Conservation (phyloP, 2,113 vertebrate species). For the Antechinus stuartii region DNA sequence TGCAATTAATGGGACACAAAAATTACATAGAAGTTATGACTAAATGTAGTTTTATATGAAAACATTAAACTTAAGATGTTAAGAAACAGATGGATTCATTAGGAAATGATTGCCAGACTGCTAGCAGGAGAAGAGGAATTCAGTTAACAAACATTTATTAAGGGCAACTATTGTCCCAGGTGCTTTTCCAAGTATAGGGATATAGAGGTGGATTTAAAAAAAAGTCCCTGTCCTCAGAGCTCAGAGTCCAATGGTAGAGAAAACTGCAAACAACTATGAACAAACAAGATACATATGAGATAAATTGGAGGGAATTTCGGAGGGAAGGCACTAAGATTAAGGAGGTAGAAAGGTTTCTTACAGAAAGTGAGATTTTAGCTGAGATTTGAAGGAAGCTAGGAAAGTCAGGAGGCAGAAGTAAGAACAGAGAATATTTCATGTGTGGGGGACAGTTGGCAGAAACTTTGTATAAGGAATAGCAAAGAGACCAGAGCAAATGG, state of each 20-base stretch:
- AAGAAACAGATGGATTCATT: background rate
- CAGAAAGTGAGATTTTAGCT: background rate
- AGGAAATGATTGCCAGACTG: background rate
- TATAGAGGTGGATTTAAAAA: too few species aligned
- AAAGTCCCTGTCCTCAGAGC: background rate
- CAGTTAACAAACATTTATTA: background rate
- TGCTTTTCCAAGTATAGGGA: background rate
- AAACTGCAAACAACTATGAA: background rate
- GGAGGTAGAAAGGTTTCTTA: background rate
- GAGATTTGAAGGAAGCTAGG: background rate
- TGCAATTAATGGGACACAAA: background rate
- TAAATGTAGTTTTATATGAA: background rate
- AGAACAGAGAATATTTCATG: background rate
- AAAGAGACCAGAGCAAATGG: background rate
- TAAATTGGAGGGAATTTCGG: background rate
- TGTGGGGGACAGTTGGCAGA: background rate
- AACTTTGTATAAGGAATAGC: background rate
- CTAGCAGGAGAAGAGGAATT: background rate
- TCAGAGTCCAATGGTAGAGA: background rate
- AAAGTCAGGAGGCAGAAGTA: background rate
- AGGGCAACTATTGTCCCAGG: too few species aligned
- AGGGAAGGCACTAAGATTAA: background rate
- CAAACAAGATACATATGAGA: background rate
- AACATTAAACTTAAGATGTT: background rate
- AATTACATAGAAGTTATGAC: background rate